Percentiles rank a stretch among this genome's conserved stretches.
Conservation (phyloP, 2,113 vertebrate species). For the Columba livia region DNA sequence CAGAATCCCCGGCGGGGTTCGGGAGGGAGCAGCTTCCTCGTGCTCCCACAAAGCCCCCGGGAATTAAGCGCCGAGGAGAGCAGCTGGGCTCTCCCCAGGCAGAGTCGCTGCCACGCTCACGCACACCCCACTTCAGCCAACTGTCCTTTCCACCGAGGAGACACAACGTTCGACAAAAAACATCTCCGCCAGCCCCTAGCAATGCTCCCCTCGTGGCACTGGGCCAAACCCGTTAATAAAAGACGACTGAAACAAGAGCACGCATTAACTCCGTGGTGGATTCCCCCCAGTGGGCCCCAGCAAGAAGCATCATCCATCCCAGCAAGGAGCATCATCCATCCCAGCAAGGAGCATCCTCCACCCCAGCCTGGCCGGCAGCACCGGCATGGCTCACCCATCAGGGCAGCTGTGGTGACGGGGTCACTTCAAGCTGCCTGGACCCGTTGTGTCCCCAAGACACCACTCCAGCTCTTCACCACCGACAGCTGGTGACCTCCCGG, state of each 20-base stretch:
- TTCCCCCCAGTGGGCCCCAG: not conserved
- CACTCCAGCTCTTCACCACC: not conserved
- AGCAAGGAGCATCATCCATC: too few species aligned
- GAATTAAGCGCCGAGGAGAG: not conserved
- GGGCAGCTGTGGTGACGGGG: not conserved
- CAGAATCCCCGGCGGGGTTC: not conserved
- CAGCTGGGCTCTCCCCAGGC: slow-evolving; percentile 10
- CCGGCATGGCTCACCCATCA: not conserved
- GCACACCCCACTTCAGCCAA: not conserved
- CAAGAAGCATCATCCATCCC: too few species aligned
- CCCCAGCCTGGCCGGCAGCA: rapidly evolving
- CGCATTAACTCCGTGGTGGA: not conserved
- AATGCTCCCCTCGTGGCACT: not conserved
- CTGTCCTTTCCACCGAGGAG: not conserved
- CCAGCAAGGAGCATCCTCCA: not conserved
- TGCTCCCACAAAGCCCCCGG: not conserved
- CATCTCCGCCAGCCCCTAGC: not conserved
- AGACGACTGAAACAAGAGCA: not conserved
- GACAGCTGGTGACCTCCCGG: not conserved
- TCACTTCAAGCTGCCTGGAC: not conserved
- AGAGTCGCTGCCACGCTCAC: not conserved
- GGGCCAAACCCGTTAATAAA: slow-evolving; percentile 13
- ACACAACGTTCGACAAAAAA: not conserved
- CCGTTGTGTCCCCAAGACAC: not conserved
- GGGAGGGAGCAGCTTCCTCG: not conserved